phyloP scores from a whole-genome alignment of 2,888 invertebrate species.

The Boloria euphrosyne region DNA sequence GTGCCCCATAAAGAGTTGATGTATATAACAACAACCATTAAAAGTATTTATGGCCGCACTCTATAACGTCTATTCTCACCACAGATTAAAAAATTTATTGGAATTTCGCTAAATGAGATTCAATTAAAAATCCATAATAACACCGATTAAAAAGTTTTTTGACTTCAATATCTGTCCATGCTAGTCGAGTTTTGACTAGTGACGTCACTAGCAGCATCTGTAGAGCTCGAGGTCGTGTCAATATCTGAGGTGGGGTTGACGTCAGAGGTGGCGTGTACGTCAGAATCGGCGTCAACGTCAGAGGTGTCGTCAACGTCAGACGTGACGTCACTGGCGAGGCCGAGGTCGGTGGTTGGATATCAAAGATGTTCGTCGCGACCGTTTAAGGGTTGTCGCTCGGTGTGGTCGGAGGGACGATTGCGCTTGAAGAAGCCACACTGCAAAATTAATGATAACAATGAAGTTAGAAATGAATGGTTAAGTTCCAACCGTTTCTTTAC shows the following conservation, averaged over 20 bases:
- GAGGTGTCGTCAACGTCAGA: constrained; percentile 52
- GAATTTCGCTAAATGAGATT: constrained; percentile 5
- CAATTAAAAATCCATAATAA: not conserved
- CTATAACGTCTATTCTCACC: constrained; percentile 11
- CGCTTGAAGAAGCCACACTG: constrained; percentile 97
- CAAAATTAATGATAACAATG: constrained; percentile 31
- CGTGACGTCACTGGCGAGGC: constrained; percentile 58
- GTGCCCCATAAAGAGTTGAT: constrained; percentile 1
- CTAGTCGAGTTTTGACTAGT: constrained; percentile 74
- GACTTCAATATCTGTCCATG: constrained; percentile 67
- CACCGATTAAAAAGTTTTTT: not conserved
- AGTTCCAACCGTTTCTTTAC: too few species aligned
- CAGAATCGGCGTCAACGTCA: constrained; percentile 48
- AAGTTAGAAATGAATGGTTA: not conserved
- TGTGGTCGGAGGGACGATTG: constrained; percentile 90
- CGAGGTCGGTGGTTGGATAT: constrained; percentile 69
- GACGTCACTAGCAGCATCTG: constrained; percentile 76
- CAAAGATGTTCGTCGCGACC: constrained; percentile 91
- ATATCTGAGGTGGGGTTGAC: constrained; percentile 49
- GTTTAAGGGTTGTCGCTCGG: constrained; percentile 92
- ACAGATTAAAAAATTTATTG: constrained; percentile 14
- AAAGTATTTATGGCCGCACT: constrained; percentile 4
- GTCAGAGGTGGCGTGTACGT: constrained; percentile 48
- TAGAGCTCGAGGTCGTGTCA: constrained; percentile 53
- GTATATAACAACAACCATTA: constrained; percentile 10